phyloP scores from a whole-genome alignment of 2,797 vertebrate species.

The Merluccius polli region DNA sequence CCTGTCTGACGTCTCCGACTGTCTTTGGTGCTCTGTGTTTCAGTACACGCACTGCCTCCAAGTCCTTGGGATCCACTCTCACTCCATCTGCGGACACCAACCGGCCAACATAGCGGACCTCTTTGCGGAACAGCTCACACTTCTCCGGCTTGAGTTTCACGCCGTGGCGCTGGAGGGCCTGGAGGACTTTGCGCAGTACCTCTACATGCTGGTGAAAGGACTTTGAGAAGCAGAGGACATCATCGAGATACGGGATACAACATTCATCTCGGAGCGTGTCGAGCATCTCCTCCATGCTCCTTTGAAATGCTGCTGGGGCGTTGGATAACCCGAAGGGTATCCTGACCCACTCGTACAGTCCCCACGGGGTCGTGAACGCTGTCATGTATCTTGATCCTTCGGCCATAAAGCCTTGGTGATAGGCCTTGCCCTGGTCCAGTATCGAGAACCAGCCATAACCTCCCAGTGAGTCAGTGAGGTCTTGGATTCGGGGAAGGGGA shows the following conservation, averaged over 20 bases:
- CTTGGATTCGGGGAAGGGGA: neutral
- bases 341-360: conserved; percentile 20
- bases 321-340: conserved; percentile 24
- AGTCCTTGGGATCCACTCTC: neutral
- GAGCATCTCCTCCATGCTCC: conserved; percentile 5
- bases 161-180: neutral
- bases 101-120: conserved; percentile 9
- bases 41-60: too few species aligned
- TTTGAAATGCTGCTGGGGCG: conserved; percentile 24
- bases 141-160: neutral
- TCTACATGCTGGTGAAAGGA: conserved; percentile 15
- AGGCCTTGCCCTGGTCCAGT: neutral
- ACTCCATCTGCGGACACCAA: neutral
- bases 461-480: neutral
- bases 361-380: neutral
- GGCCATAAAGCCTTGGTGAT: neutral
- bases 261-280: neutral
- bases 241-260: conserved; percentile 14
- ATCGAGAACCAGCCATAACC: neutral
- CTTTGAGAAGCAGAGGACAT: conserved; percentile 7
- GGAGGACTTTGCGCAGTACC: neutral
- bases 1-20: neutral
- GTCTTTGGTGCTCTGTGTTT: neutral
- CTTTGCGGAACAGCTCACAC: neutral
- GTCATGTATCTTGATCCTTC: neutral